Evolutionary conservation across 1,140 invertebrate species (phyloP).

Genomic region (Lasioglossum albipes): DNA sequence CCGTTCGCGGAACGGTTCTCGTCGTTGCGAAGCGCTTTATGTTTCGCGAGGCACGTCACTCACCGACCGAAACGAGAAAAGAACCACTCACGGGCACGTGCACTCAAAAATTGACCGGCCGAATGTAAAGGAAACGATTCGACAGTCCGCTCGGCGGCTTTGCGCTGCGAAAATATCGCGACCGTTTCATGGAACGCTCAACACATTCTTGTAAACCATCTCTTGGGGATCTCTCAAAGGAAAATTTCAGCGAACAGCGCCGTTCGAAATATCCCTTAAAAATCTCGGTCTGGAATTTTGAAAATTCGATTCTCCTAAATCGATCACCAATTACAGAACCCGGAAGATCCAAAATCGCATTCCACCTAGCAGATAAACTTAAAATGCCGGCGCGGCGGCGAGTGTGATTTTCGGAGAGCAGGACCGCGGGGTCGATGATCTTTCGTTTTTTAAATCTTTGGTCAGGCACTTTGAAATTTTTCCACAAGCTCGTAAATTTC

Average conservation of each 20-base stretch:
- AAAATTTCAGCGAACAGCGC: not conserved
- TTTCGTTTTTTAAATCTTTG: not conserved
- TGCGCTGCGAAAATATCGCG: slow-evolving; percentile 44
- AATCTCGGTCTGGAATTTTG: too few species aligned
- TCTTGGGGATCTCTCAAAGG: not conserved
- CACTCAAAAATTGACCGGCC: slow-evolving; percentile 42
- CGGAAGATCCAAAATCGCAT: too few species aligned
- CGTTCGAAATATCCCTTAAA: too few species aligned
- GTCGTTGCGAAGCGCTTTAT: slow-evolving; percentile 32
- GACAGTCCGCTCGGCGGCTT: slow-evolving; percentile 30
- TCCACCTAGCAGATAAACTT: not conserved
- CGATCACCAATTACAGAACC: too few species aligned
- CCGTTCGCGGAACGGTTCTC: slow-evolving; percentile 41
- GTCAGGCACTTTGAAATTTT: not conserved
- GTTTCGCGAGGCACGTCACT: slow-evolving; percentile 32
- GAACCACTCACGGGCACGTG: slow-evolving; percentile 25
- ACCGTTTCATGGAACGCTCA: slow-evolving; percentile 22
- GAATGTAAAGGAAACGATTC: slow-evolving; percentile 9
- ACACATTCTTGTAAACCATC: not conserved
- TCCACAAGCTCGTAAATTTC: not conserved
- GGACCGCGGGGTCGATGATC: not conserved
- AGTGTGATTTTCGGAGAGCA: not conserved
- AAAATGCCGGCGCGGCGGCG: not conserved
- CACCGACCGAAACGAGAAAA: slow-evolving; percentile 1
- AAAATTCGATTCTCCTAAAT: too few species aligned